Evolutionary conservation across 1,140 invertebrate genomes (phyloP).

Genomic region (Phthorimaea operculella): DNA sequence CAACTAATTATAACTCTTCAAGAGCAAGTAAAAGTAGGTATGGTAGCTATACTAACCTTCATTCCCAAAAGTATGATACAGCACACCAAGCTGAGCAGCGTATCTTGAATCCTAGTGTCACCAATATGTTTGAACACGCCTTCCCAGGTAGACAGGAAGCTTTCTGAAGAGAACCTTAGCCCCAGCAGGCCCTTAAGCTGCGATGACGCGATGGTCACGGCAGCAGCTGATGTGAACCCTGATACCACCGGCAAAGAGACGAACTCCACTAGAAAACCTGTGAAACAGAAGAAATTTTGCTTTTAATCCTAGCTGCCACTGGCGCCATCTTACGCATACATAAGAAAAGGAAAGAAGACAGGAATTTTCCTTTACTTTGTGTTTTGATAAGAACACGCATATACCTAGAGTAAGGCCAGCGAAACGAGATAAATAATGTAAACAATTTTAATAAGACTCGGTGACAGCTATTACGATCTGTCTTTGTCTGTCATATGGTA

Average conservation of each 20-base stretch:
- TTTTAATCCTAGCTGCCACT: no score
- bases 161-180: conserved; percentile 71
- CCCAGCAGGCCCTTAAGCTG: conserved; percentile 83
- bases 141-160: conserved; percentile 71
- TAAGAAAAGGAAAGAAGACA: no score
- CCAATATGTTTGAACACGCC: conserved; percentile 67
- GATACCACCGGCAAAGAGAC: conserved; percentile 87
- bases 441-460: no score
- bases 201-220: conserved; percentile 83
- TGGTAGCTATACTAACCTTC: conserved; percentile 65
- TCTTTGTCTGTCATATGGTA: no score
- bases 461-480: no score
- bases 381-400: no score
- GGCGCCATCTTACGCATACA: no score
- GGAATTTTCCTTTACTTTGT: no score
- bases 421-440: no score
- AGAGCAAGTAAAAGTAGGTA: background rate
- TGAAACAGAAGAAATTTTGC: conserved; percentile 17
- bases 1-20: no score
- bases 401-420: no score
- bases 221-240: conserved; percentile 89
- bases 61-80: conserved; percentile 71
- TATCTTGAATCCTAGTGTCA: conserved; percentile 70
- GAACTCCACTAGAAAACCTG: conserved; percentile 88
- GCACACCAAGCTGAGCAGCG: conserved; percentile 73